Conservation (phyloP, 2,888 invertebrate species). For the Philonicus albiceps region DNA sequence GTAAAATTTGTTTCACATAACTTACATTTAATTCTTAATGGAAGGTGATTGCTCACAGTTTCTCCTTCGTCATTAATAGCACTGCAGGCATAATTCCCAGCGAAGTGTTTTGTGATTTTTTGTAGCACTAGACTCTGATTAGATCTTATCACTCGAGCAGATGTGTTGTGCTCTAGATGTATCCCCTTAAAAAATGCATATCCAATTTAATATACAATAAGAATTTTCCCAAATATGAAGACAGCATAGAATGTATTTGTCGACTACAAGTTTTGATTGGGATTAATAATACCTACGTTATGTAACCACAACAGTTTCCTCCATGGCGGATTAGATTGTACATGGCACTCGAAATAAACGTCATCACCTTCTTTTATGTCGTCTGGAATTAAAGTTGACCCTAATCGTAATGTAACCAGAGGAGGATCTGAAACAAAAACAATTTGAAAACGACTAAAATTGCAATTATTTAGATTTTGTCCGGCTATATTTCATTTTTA, state of each 20-base stretch:
- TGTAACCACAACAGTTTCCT: slow-evolving; percentile 87
- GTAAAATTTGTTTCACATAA: slow-evolving; percentile 54
- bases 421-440: slow-evolving; percentile 77
- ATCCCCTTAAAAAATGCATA: slow-evolving; percentile 70
- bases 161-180: slow-evolving; percentile 83
- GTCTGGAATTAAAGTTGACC: slow-evolving; percentile 83
- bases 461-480: too few relatives aligned
- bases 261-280: neutral
- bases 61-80: slow-evolving; percentile 89
- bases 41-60: slow-evolving; percentile 85
- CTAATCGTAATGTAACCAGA: slow-evolving; percentile 80
- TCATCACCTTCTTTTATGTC: slow-evolving; percentile 94
- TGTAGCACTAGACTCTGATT: slow-evolving; percentile 92
- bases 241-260: neutral
- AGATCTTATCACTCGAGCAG: slow-evolving; percentile 86
- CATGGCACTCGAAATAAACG: slow-evolving; percentile 92
- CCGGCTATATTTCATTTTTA: too few relatives aligned
- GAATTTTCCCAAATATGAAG: neutral
- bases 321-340: slow-evolving; percentile 86
- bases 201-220: neutral
- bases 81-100: slow-evolving; percentile 87
- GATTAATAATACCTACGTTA: slow-evolving; percentile 73
- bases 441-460: too few relatives aligned
- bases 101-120: slow-evolving; percentile 84
- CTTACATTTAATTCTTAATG: slow-evolving; percentile 89